Evolutionary conservation across 2,797 vertebrate genomes (phyloP).

Genomic region (Aratinga solstitialis): DNA sequence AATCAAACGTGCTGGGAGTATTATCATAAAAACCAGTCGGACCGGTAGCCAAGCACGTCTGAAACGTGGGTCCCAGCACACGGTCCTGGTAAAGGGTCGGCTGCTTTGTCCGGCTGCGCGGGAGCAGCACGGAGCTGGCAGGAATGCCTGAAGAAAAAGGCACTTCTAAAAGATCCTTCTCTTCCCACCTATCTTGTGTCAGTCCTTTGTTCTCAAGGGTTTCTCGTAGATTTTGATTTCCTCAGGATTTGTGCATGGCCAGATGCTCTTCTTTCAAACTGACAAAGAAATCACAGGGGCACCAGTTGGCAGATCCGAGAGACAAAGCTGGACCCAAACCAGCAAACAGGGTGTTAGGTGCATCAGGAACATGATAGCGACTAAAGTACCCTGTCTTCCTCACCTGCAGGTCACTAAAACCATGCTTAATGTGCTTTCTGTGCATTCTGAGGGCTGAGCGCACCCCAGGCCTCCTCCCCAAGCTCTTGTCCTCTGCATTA

Average conservation of each 20-base stretch:
- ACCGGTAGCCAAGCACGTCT: neutral
- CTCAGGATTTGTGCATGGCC: rapidly evolving
- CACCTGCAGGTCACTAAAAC: neutral
- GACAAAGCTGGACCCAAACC: neutral
- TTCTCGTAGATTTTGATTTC: neutral
- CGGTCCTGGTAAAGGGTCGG: rapidly evolving
- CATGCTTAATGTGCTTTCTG: neutral
- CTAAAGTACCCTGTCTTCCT: rapidly evolving
- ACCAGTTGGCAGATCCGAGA: neutral
- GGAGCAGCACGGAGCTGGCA: neutral
- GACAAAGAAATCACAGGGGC: neutral
- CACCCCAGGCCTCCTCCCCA: neutral
- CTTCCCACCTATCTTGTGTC: neutral
- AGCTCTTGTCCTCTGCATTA: neutral
- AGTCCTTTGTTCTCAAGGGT: neutral
- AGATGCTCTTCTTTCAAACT: neutral
- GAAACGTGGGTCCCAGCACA: neutral
- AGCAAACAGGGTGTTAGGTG: rapidly evolving
- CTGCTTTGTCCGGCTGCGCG: rapidly evolving
- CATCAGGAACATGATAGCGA: rapidly evolving
- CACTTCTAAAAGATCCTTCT: rapidly evolving
- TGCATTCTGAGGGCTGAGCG: rapidly evolving
- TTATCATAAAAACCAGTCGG: neutral
- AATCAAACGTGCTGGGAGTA: neutral
- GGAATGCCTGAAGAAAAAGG: rapidly evolving